These are phyloP conservation scores for Scelioninae gen. 1 DNA, from an alignment of 2,888 invertebrate species.

Conservation along the genomic window DNA sequence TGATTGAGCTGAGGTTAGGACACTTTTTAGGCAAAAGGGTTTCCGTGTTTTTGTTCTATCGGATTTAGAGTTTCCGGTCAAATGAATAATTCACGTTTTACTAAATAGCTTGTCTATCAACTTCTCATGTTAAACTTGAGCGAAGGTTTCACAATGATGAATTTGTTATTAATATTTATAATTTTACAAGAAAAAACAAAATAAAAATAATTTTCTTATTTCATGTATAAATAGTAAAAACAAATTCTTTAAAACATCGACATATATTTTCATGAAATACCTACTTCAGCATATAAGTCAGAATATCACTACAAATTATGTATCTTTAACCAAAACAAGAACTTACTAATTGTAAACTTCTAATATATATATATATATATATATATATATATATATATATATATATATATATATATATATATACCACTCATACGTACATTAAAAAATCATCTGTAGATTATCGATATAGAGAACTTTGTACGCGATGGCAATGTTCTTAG, in stretches of 20 bases:
- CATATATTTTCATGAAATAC: too few relatives aligned
- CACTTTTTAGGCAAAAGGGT: constrained; percentile 34
- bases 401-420: too few relatives aligned
- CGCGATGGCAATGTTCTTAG: constrained; percentile 12
- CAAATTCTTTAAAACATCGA: too few relatives aligned
- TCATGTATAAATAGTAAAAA: too few relatives aligned
- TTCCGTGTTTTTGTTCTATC: constrained; percentile 45
- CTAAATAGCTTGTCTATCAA: constrained; percentile 19
- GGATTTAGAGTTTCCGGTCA: constrained; percentile 40
- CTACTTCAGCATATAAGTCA: too few relatives aligned
- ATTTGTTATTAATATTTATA: background rate
- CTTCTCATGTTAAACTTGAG: background rate
- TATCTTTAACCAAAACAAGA: too few relatives aligned
- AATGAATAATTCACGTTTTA: constrained; percentile 15
- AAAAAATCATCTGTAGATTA: constrained; percentile 8
- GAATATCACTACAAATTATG: too few relatives aligned
- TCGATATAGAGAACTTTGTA: constrained; percentile 41
- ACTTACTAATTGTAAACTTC: too few relatives aligned
- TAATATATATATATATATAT: too few relatives aligned
- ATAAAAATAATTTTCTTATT: too few relatives aligned
- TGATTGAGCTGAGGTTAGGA: constrained; percentile 15
- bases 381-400: too few relatives aligned
- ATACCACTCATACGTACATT: constrained; percentile 13
- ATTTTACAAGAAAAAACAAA: too few relatives aligned
- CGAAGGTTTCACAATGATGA: background rate